These are phyloP conservation scores for Rhyacophila evoluta DNA, from an alignment of 2,888 invertebrate species.

Conservation along the genomic window DNA sequence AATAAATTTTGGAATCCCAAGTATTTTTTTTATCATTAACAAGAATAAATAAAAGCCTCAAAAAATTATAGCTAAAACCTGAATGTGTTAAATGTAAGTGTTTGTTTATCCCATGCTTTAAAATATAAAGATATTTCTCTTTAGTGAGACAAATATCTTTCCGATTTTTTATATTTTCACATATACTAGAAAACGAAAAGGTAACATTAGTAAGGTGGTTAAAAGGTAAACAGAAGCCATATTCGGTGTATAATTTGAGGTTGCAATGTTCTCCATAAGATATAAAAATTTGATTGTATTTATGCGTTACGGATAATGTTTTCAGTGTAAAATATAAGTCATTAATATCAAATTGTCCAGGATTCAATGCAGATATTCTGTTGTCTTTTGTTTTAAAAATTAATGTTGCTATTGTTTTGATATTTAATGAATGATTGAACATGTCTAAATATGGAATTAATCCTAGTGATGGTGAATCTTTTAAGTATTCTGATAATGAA, in stretches of 20 bases:
- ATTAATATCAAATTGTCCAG: conserved; percentile 59
- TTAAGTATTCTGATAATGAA: conserved; percentile 59
- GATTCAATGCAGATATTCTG: neutral
- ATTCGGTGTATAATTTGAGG: conserved; percentile 83
- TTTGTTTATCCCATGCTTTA: conserved; percentile 71
- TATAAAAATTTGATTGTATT: conserved; percentile 85
- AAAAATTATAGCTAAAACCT: conserved; percentile 78
- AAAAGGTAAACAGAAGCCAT: conserved; percentile 82
- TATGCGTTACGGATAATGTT: conserved; percentile 69
- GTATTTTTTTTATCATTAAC: conserved; percentile 56
- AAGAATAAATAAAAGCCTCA: conserved; percentile 45
- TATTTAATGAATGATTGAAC: conserved; percentile 83
- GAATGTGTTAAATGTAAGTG: conserved; percentile 74
- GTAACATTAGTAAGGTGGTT: conserved; percentile 78
- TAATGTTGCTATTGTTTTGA: conserved; percentile 68
- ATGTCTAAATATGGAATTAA: conserved; percentile 91
- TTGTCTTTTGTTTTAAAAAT: neutral
- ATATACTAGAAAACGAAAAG: conserved; percentile 71
- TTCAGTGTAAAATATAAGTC: conserved; percentile 66
- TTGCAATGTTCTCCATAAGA: conserved; percentile 89
- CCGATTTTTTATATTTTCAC: conserved; percentile 60
- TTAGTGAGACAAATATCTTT: conserved; percentile 62
- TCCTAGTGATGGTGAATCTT: conserved; percentile 76
- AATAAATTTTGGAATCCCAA: conserved; percentile 54
- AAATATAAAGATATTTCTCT: conserved; percentile 75